Percentiles rank a stretch among this genome's conserved stretches.
phyloP scores from a whole-genome alignment of 2,797 vertebrate genomes.

The Smutsia temminckii region DNA sequence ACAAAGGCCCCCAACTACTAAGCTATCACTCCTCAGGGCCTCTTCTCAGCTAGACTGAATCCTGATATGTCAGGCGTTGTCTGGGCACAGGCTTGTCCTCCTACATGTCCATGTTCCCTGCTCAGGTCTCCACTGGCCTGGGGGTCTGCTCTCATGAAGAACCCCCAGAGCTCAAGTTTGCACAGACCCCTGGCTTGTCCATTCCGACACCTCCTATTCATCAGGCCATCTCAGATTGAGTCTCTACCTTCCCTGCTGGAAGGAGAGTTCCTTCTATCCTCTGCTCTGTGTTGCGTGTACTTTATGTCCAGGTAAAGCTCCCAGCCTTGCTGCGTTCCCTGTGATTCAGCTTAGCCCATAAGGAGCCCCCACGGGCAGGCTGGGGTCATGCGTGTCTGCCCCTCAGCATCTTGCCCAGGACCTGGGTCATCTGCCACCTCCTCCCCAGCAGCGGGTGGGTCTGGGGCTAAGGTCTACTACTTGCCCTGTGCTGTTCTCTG shows the following conservation, averaged over 20 bases:
- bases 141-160: not conserved
- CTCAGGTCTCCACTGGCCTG: not conserved
- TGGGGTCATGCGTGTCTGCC: not conserved
- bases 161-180: not conserved
- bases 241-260: too few relatives aligned
- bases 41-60: not conserved
- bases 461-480: not conserved
- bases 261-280: not conserved
- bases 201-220: not conserved
- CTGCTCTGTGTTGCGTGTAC: accelerated
- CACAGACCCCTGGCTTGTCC: not conserved
- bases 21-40: not conserved
- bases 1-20: not conserved
- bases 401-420: not conserved
- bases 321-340: not conserved
- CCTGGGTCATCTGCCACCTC: not conserved
- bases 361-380: not conserved
- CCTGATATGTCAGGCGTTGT: not conserved
- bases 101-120: not conserved
- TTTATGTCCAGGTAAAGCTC: not conserved
- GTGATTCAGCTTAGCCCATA: not conserved
- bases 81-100: not conserved
- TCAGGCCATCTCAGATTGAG: not conserved
- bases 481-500: accelerated
- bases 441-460: not conserved